These are phyloP conservation scores for Syngnathus acus DNA, from an alignment of 2,797 vertebrate species.

Conservation along the genomic window DNA sequence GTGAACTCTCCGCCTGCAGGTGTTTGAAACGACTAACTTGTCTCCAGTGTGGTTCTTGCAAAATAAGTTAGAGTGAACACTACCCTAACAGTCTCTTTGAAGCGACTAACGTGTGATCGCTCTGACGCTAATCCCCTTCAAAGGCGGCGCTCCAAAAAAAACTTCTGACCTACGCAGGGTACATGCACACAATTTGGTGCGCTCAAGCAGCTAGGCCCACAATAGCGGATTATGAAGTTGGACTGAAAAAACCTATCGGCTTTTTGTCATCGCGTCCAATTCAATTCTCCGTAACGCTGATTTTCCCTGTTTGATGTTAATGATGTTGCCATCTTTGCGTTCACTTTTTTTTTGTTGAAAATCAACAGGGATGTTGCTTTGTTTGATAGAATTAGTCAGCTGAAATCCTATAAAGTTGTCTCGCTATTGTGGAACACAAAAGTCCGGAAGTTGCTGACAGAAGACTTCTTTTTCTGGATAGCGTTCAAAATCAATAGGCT, in stretches of 20 bases:
- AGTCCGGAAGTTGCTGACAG: background rate
- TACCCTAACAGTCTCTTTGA: no score
- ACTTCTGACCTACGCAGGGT: conserved; percentile 32
- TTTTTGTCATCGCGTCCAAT: background rate
- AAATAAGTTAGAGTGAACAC: no score
- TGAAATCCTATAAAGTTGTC: background rate
- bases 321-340: background rate
- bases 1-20: no score
- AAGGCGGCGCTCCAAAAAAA: conserved; percentile 41
- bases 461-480: background rate
- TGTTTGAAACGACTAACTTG: no score
- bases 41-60: no score
- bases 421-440: background rate
- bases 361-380: no score
- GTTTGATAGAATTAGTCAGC: no score
- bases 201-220: background rate
- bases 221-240: background rate
- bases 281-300: no score
- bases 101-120: conserved; percentile 48
- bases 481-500: background rate
- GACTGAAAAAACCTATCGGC: background rate
- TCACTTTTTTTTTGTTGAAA: no score
- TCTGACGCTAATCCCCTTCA: conserved; percentile 53
- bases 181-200: conserved; percentile 6
- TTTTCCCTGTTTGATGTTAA: background rate